Base-by-base conservation (phyloP, 2,797 vertebrate genomes). In the Buceros bicornis region DNA sequence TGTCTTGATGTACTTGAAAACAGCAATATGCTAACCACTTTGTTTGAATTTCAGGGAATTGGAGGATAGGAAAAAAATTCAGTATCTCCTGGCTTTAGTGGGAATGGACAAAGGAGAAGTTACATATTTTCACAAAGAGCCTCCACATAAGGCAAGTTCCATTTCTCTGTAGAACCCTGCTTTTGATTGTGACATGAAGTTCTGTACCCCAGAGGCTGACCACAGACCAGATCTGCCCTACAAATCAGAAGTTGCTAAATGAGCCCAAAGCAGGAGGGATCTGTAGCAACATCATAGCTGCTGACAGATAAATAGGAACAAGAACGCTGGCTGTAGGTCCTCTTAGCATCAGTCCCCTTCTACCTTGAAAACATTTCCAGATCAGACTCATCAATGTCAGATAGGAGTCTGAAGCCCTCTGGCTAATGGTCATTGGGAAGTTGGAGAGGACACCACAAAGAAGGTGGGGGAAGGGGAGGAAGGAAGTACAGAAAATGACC, bases 51-150 rank as follows among this genome's bases (percentile, higher is more conserved):
- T 7, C 94, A 99, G 99, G 97, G 99, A 99, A 89, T 29, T 99
- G 85, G 99, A 99, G 83, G 99, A 99, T 97, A 98, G 99, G 91
- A 99, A 99, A 92, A 99, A 99, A 97, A 99, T 99, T 95, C 99
- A 99, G 24, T 98, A 98, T 79, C 99, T 99, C 78, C 97, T 99
- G 87, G 94, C 98, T 61, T 97, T 99, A 76, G 98, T 99, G 66
- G 99, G 99, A 93, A 98, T 98, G 78, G 98, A 99, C 76, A 90
- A 90, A 51, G 99, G 98, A 93, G 99, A 99, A 96, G 97, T 99
- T 81, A 99, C 99, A 1, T 99, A 99, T 97, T 99, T 99, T 97
- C 98, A 98, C 93, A 98, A 98, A 77, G 99, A 99, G 47, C 99
- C 99, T 87, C 99, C 99, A 66, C 98, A 99, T 89, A 99, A 99